Base-by-base conservation (phyloP, 2,888 invertebrate genomes). In the Drosophila gaucha region DNA sequence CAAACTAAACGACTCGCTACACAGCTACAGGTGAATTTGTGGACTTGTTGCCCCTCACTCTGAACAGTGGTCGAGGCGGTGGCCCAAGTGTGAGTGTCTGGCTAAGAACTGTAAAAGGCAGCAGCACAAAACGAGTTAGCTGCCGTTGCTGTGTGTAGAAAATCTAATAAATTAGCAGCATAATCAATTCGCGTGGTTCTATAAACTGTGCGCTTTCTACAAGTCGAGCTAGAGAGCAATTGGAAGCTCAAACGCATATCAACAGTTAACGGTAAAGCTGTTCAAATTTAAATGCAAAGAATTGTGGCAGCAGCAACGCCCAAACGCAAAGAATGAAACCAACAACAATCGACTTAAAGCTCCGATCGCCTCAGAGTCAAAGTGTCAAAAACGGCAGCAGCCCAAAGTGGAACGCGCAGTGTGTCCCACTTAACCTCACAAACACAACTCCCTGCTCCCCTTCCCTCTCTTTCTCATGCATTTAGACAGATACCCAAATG, bases 21-120 rank as follows among this genome's bases (percentile, higher is more conserved):
- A 76, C 69, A 73, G 77, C 79, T 80, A 86, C 84, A 84, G 84
- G 84, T 84, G 84, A 84, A 84, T 84, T 86, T 49, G 64, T 73
- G 69, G 86, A 86, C 86, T 86, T 83, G 80, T 80, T 84, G 74
- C 74, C 33, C 51, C 55, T 22, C 12, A 20, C 18, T 24, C 39
- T 62, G 18, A 54, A 55, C 58, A 51, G 56, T 51, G 54, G 49
- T 67, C 59, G 67, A 70, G 74, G 79, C 65, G 76, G 82, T 78
- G 75, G 69, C 65, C 55, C 52, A 56, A 66, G 72, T 67, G 46
- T 63, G 39, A 43, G 72, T 74, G 63, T 67, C 66, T 77, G 74
- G 55, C 67, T 44, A 74, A 71, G 75, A 74, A 74, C 74, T 70
- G 79, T 74, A 71, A 74, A 73, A 74, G 67, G 63, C 74, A 74